phyloP scores from a whole-genome alignment of 2,888 invertebrate species.

The Theodoxus fluviatilis region DNA sequence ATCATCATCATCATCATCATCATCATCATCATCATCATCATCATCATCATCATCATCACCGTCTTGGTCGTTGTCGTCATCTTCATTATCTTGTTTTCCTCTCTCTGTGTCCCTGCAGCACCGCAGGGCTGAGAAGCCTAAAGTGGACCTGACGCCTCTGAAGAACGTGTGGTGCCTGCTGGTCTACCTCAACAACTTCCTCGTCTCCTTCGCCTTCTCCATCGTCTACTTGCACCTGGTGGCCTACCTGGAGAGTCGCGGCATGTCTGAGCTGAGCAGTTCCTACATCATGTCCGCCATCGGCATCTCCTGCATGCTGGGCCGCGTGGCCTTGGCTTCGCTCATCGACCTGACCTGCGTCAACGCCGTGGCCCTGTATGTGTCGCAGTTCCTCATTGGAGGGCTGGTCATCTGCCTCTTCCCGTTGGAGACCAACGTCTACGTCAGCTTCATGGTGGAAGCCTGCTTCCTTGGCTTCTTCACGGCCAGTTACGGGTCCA shows the following conservation, averaged over 20 bases:
- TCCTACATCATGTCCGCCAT: conserved; percentile 44
- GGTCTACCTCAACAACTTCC: conserved; percentile 41
- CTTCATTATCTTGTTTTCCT: no score
- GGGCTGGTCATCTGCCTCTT: conserved; percentile 37
- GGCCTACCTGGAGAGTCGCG: conserved; percentile 37
- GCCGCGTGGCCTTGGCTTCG: conserved; percentile 39
- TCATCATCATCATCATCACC: no score
- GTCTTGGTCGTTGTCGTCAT: no score
- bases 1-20: no score
- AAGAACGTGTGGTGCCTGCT: conserved; percentile 39
- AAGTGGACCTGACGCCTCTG: conserved; percentile 38
- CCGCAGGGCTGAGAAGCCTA: conserved; percentile 30
- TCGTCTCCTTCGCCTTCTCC: conserved; percentile 44
- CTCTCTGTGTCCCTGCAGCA: no score
- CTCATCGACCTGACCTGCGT: conserved; percentile 32
- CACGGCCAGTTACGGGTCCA: conserved; percentile 41
- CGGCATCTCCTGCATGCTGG: conserved; percentile 42
- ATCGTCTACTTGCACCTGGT: conserved; percentile 46
- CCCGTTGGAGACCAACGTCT: conserved; percentile 31
- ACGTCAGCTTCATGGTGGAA: conserved; percentile 33
- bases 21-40: no score
- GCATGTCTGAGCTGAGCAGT: conserved; percentile 34
- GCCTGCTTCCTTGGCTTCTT: conserved; percentile 41
- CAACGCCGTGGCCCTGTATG: conserved; percentile 36
- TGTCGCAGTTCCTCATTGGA: conserved; percentile 33